Conservation (phyloP, 2,797 vertebrate genomes). For the Bufotes viridis region DNA sequence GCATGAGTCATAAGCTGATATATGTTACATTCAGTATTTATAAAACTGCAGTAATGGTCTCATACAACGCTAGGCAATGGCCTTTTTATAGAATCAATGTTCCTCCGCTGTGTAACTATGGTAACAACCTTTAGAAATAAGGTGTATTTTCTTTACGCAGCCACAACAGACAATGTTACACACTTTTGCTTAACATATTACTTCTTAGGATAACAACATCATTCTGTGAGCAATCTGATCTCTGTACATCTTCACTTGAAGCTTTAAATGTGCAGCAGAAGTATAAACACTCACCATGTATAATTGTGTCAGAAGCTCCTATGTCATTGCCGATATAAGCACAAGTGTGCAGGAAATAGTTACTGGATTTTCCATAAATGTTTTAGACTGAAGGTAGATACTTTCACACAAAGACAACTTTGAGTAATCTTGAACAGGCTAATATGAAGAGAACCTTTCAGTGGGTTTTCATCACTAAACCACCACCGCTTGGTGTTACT, state of each 20-base stretch:
- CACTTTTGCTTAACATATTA: constrained; percentile 52
- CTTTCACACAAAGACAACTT: neutral
- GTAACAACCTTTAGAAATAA: constrained; percentile 58
- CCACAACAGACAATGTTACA: constrained; percentile 58
- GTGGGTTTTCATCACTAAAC: too few species aligned
- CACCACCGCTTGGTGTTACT: too few species aligned
- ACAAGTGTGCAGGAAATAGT: neutral
- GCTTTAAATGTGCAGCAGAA: constrained; percentile 39
- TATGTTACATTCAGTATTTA: constrained; percentile 34
- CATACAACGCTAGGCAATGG: constrained; percentile 30
- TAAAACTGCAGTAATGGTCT: constrained; percentile 45
- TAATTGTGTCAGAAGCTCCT: neutral
- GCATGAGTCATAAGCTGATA: constrained; percentile 8
- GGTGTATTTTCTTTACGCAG: constrained; percentile 55
- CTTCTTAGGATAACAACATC: constrained; percentile 41
- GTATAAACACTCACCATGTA: constrained; percentile 10
- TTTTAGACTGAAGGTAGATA: neutral
- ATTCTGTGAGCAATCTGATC: constrained; percentile 45
- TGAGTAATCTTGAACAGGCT: neutral
- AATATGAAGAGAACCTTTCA: neutral
- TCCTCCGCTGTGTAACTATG: constrained; percentile 56
- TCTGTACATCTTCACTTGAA: constrained; percentile 36
- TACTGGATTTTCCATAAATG: constrained; percentile 29
- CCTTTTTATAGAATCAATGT: constrained; percentile 55
- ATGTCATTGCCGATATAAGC: neutral